Evolutionary conservation across 64 coral and sea anemone species (phyloP).

Genomic region (Orbicella faveolata): DNA sequence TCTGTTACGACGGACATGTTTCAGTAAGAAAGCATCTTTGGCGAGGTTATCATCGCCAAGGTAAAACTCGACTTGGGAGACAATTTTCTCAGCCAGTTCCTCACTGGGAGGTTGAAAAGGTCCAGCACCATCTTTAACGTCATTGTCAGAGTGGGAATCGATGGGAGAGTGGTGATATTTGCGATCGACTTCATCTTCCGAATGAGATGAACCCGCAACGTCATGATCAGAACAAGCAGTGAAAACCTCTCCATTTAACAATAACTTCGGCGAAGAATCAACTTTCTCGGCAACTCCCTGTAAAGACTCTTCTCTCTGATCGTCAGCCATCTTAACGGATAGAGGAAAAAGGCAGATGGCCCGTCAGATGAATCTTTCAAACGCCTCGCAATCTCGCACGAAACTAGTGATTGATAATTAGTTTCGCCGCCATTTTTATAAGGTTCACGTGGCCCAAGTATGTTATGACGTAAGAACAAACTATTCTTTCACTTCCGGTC

Average conservation of each 20-base stretch:
- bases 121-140: slow-evolving; percentile 64
- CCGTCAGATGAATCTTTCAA: background rate
- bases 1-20: slow-evolving; percentile 97
- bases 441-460: slow-evolving; percentile 65
- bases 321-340: slow-evolving; percentile 81
- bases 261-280: slow-evolving; percentile 78
- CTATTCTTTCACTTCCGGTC: slow-evolving; percentile 45
- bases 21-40: slow-evolving; percentile 93
- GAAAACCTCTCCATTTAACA: slow-evolving; percentile 75
- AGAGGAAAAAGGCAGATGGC: slow-evolving; percentile 62
- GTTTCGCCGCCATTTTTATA: slow-evolving; percentile 58
- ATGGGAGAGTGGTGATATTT: slow-evolving; percentile 57
- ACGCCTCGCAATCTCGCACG: background rate
- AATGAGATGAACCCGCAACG: slow-evolving; percentile 80
- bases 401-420: slow-evolving; percentile 12
- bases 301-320: slow-evolving; percentile 48
- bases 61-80: slow-evolving; percentile 88
- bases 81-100: slow-evolving; percentile 81
- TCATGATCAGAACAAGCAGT: slow-evolving; percentile 83
- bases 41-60: slow-evolving; percentile 90
- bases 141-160: slow-evolving; percentile 96
- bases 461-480: slow-evolving; percentile 64
- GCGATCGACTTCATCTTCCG: slow-evolving; percentile 81
- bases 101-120: slow-evolving; percentile 79
- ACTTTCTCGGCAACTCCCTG: slow-evolving; percentile 27